Base-by-base conservation (phyloP, 1,140 invertebrate genomes). In the Coelopa frigida region DNA sequence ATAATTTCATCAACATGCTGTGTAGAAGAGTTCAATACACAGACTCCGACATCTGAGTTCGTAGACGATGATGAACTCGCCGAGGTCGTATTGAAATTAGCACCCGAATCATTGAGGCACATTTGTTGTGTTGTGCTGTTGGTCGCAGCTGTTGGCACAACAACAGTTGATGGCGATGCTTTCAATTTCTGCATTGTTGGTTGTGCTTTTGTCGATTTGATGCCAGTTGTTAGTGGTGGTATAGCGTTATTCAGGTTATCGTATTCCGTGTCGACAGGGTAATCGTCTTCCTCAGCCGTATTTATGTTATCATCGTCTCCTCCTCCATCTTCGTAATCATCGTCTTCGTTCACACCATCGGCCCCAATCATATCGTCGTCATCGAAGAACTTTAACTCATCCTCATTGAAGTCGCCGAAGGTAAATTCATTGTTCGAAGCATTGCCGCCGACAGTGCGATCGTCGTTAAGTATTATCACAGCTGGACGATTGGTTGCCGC, bases 401-500 rank as follows among this genome's bases (percentile, higher is more conserved):
- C 65, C 48, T 69, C 66, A 41, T 69, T 67, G 21, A 69, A 69
- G 20, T 69, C 66, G 7, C 66, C 66, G 29, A 69, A 69, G 18
- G 63, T 66, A 31, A 69, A 68, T 48, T 68, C 61, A 36, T 61
- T 68, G 37, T 57, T 53, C 39, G 50, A 44, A 32, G 52, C 47
- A 31, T 48, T 51, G 39, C 49, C 44, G 35, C 24, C 24, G n/a
- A 47, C 48, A 15, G 53, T 57, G 3, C 67, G 55, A 29, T 71
- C 70, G 51, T 78, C 77, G 44, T 79, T 78, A 46, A 81, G 53
- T 40, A 82, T 72, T 38, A 82, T 79, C 1, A 81, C 79, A 0
- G 79, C 74, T 1, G 78, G 78, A 32, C 77, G 67, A 51, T 54
- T 56, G 23, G 43, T 35, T 40, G 31, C 21, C 1, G 37, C 42